Percentiles rank a stretch among this genome's conserved stretches.
These are phyloP conservation scores for Molossus alvarezi DNA, from an alignment of 2,797 vertebrate species.

Conservation along the genomic window DNA sequence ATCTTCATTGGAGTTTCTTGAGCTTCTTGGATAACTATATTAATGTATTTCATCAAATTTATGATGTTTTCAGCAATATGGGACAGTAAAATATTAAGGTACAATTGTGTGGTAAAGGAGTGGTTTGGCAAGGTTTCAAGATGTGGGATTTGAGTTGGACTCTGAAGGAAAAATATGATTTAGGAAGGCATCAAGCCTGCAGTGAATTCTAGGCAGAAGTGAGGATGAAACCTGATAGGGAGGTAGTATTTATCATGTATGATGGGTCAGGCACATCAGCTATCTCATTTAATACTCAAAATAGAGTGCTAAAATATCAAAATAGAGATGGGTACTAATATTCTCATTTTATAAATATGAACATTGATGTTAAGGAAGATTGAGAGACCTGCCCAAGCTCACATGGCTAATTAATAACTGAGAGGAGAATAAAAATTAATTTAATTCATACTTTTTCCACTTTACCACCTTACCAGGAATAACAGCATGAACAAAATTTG, in stretches of 20 bases:
- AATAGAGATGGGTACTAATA: conserved; percentile 18
- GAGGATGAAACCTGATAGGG: not conserved
- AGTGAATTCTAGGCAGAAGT: conserved; percentile 1
- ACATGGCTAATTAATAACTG: not conserved
- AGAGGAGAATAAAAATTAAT: conserved; percentile 9
- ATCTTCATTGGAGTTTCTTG: not conserved
- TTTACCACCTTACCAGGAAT: not conserved
- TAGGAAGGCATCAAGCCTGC: not conserved
- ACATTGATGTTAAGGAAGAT: conserved; percentile 35
- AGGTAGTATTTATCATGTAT: conserved; percentile 23
- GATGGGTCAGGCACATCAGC: not conserved
- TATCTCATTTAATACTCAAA: conserved; percentile 56
- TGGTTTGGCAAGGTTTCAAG: conserved; percentile 51
- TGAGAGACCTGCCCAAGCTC: not conserved
- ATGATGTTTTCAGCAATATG: not conserved
- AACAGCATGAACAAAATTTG: not conserved
- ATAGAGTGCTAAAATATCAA: not conserved
- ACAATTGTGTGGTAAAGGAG: not conserved
- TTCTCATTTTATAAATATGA: not conserved
- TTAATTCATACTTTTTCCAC: conserved; percentile 16
- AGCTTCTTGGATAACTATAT: not conserved
- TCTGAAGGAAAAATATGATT: not conserved
- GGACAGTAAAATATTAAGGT: conserved; percentile 2
- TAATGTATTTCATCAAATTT: not conserved
- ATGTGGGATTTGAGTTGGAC: not conserved